A percentile compares a stretch with the other conserved stretches of the same genome.
phyloP scores from a whole-genome alignment of 2,888 invertebrate species.

The Callinectes sapidus region DNA sequence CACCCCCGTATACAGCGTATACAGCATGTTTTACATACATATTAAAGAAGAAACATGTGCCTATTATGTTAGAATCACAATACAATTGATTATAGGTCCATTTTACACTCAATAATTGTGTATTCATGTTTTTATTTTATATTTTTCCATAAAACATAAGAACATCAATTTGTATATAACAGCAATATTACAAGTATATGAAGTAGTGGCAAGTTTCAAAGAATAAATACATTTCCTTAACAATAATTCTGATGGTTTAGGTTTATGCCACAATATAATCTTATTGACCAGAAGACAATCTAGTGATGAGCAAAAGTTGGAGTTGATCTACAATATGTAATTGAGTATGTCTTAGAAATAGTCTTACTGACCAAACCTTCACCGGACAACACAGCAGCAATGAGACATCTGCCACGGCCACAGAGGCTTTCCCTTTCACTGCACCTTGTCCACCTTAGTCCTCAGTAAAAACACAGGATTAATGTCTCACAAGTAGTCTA shows the following conservation, averaged over 20 bases:
- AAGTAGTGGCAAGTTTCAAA: not conserved
- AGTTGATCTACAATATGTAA: not conserved
- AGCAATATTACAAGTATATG: conserved; percentile 33
- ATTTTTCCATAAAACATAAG: conserved; percentile 7
- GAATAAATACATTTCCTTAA: conserved; percentile 31
- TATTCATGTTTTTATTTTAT: not conserved
- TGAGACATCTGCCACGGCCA: not conserved
- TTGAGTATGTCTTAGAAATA: not conserved
- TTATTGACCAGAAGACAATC: conserved; percentile 4
- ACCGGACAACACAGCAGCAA: not conserved
- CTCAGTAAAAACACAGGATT: not conserved
- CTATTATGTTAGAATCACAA: not conserved
- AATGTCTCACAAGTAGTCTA: not conserved
- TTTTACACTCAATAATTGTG: not conserved
- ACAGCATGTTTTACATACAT: no score
- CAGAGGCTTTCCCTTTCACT: not conserved
- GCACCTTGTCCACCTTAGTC: not conserved
- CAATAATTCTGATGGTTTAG: not conserved
- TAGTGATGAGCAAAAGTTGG: not conserved
- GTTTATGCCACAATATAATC: not conserved
- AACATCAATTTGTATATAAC: conserved; percentile 14
- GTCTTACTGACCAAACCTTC: not conserved
- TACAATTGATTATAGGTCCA: not conserved
- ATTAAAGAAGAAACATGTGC: not conserved
- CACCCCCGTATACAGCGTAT: no score